A percentile compares a stretch with the other conserved stretches of the same genome.
phyloP scores from a whole-genome alignment of 1,140 invertebrate species.

The Apis cerana region DNA sequence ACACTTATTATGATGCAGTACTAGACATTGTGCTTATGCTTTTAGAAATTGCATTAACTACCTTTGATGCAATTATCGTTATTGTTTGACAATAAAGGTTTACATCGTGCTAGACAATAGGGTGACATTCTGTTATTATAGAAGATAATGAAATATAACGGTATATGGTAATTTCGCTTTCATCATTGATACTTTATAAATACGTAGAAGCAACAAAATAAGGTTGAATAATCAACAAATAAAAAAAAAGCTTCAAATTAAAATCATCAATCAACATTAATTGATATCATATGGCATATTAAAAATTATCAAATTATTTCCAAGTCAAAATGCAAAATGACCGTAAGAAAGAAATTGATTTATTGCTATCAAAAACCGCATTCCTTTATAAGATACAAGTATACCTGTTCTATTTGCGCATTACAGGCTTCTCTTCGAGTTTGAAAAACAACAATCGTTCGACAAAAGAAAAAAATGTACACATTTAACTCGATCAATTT shows the following conservation, averaged over 20 bases:
- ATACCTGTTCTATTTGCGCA: background rate
- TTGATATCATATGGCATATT: background rate
- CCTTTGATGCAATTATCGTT: background rate
- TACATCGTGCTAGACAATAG: background rate
- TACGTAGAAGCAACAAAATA: background rate
- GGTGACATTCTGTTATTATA: background rate
- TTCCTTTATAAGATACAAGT: background rate
- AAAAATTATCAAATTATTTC: background rate
- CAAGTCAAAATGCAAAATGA: background rate
- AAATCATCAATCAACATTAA: background rate
- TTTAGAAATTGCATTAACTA: background rate
- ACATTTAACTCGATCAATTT: slow-evolving; percentile 5
- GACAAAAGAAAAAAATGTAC: background rate
- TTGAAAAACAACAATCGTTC: background rate
- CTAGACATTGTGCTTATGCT: background rate
- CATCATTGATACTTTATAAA: background rate
- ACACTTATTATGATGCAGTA: background rate
- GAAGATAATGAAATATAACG: background rate
- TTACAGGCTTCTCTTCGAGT: background rate
- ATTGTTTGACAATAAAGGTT: background rate
- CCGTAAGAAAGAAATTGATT: background rate
- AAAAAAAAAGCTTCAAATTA: background rate
- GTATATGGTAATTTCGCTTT: background rate
- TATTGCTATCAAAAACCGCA: background rate
- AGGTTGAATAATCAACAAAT: background rate